Percentiles rank a stretch among this genome's conserved stretches.
Evolutionary conservation across 2,888 invertebrate species (phyloP).

Genomic region (Crematogaster levior): DNA sequence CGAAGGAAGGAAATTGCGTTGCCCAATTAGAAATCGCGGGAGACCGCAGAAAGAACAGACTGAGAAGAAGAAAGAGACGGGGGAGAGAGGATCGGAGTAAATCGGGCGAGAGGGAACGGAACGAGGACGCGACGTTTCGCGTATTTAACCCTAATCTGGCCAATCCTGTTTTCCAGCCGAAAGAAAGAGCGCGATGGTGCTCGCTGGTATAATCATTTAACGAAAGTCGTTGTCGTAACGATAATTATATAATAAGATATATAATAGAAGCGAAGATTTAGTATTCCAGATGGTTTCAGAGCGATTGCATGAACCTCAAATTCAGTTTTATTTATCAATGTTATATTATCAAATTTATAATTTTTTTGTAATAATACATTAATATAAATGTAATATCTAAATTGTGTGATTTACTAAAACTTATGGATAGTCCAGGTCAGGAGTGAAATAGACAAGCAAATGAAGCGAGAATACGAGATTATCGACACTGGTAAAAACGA

Average conservation of each 20-base stretch:
- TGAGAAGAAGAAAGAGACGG: background rate
- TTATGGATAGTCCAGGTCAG: background rate
- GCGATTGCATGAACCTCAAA: background rate
- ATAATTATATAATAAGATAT: slow-evolving; percentile 34
- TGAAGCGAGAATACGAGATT: background rate
- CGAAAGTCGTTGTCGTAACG: slow-evolving; percentile 39
- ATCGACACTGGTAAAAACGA: background rate
- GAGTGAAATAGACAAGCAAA: background rate
- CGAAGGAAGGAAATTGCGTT: slow-evolving; percentile 76
- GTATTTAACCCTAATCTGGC: slow-evolving; percentile 42
- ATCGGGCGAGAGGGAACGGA: slow-evolving; percentile 54
- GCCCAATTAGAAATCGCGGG: slow-evolving; percentile 76
- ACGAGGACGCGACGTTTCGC: slow-evolving; percentile 36
- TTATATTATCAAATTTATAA: background rate
- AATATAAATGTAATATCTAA: background rate
- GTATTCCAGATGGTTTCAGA: background rate
- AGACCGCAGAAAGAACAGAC: slow-evolving; percentile 72
- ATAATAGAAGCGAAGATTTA: slow-evolving; percentile 25
- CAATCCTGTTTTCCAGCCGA: slow-evolving; percentile 36
- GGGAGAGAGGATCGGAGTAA: slow-evolving; percentile 27
- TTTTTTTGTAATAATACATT: background rate
- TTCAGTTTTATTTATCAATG: background rate
- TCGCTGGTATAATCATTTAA: slow-evolving; percentile 27
- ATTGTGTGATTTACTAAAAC: background rate
- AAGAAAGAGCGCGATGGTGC: slow-evolving; percentile 29